Evolutionary conservation across 2,113 vertebrate genomes (phyloP).

Genomic region (Myanophis thanlyinensis): DNA sequence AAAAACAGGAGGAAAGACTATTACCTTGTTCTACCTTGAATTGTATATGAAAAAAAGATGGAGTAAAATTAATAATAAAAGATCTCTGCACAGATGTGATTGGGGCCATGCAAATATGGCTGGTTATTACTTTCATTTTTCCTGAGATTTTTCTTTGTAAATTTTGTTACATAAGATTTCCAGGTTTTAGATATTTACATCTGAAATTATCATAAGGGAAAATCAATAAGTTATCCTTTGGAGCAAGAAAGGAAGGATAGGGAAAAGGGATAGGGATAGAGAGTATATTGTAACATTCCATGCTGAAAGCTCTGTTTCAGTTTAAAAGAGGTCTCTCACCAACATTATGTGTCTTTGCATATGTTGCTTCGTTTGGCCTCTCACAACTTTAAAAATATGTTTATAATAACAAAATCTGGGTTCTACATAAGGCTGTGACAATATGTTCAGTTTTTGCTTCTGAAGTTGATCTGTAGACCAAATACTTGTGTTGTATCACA

Average conservation of each 20-base stretch:
- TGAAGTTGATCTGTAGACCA: slow-evolving; percentile 45
- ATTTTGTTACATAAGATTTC: background rate
- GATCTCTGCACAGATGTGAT: too few relatives aligned
- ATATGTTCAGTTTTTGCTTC: slow-evolving; percentile 45
- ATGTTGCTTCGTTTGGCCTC: background rate
- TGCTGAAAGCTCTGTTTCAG: slow-evolving; percentile 20
- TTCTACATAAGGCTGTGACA: slow-evolving; percentile 1
- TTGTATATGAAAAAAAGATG: background rate
- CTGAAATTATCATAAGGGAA: background rate
- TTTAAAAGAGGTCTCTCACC: background rate
- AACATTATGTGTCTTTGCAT: background rate
- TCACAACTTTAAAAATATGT: background rate
- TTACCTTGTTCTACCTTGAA: background rate
- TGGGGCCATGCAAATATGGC: background rate
- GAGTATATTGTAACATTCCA: background rate
- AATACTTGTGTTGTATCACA: slow-evolving; percentile 43
- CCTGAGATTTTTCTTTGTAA: background rate
- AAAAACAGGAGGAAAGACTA: background rate
- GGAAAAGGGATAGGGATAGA: background rate
- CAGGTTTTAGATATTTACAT: background rate
- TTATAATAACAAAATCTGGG: slow-evolving; percentile 24
- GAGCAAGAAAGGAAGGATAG: background rate
- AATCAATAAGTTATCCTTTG: background rate
- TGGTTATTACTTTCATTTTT: background rate
- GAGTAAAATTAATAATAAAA: background rate